Evolutionary conservation across 1,140 invertebrate genomes (phyloP).

Genomic region (Camponotus vicinus): DNA sequence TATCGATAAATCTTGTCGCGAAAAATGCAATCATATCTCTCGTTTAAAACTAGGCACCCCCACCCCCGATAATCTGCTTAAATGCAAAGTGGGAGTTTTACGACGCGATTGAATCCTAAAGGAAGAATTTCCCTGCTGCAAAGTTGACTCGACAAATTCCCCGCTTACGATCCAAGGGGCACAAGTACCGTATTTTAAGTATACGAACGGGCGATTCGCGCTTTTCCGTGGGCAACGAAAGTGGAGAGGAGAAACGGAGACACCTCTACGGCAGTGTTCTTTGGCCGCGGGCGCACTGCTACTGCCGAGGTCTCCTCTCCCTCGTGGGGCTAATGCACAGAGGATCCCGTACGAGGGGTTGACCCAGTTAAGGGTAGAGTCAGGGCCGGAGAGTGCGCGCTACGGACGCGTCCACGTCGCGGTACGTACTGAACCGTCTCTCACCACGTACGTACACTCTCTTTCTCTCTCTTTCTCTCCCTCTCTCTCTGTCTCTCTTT

Average conservation of each 20-base stretch:
- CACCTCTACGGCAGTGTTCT: conserved; percentile 41
- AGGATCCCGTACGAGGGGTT: conserved; percentile 67
- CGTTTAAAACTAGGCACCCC: neutral
- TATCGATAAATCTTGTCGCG: neutral
- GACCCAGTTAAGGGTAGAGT: conserved; percentile 68
- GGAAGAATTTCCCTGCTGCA: neutral
- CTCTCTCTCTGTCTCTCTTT: conserved; percentile 37
- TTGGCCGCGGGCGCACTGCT: conserved; percentile 60
- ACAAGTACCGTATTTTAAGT: neutral
- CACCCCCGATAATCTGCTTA: neutral
- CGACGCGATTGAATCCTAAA: neutral
- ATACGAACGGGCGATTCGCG: neutral
- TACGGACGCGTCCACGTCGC: conserved; percentile 79
- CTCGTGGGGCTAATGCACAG: conserved; percentile 49
- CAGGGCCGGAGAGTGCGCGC: conserved; percentile 78
- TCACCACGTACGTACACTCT: conserved; percentile 19
- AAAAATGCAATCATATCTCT: neutral
- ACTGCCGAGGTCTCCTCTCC: conserved; percentile 62
- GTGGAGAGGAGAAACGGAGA: conserved; percentile 9
- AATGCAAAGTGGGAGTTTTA: neutral
- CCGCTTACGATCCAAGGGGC: neutral
- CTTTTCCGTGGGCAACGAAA: neutral
- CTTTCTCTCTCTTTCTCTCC: conserved; percentile 20
- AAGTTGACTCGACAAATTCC: neutral
- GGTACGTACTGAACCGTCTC: conserved; percentile 75